Evolutionary conservation across 2,888 invertebrate genomes (phyloP).

Genomic region (Zygaena filipendulae): DNA sequence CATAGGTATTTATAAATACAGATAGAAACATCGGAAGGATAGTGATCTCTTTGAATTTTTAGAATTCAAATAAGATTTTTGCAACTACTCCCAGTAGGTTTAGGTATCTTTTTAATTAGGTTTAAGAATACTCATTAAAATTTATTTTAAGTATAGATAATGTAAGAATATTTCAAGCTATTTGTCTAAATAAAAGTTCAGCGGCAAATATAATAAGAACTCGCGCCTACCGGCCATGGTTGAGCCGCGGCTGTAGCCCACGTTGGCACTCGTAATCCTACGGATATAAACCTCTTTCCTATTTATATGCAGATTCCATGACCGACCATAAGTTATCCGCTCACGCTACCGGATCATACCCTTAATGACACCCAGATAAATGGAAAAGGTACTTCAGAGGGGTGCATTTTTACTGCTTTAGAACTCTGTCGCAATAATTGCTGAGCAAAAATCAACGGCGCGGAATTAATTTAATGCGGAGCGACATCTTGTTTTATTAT

Average conservation of each 20-base stretch:
- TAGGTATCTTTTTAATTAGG: too few relatives aligned
- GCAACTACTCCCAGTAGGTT: too few relatives aligned
- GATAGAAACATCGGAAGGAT: too few relatives aligned
- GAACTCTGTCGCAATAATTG: constrained; percentile 35
- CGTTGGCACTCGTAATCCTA: constrained; percentile 37
- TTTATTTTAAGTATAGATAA: too few relatives aligned
- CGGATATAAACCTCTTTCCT: constrained; percentile 27
- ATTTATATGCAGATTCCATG: constrained; percentile 66
- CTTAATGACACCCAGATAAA: constrained; percentile 57
- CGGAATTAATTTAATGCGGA: constrained; percentile 55
- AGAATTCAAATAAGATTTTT: too few relatives aligned
- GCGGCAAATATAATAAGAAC: too few relatives aligned
- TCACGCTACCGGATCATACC: constrained; percentile 54
- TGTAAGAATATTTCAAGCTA: too few relatives aligned
- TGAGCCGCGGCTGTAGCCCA: neutral
- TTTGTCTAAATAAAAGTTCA: too few relatives aligned
- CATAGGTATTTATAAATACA: too few relatives aligned
- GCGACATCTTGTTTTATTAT: constrained; percentile 54
- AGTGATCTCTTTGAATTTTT: too few relatives aligned
- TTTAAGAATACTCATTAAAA: too few relatives aligned
- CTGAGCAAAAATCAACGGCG: constrained; percentile 35
- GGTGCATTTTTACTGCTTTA: constrained; percentile 34
- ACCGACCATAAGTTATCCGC: constrained; percentile 63
- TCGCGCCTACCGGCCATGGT: too few relatives aligned
- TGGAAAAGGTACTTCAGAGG: constrained; percentile 41